phyloP scores from a whole-genome alignment of 2,113 vertebrate genomes.

The Oreochromis tanganicae region DNA sequence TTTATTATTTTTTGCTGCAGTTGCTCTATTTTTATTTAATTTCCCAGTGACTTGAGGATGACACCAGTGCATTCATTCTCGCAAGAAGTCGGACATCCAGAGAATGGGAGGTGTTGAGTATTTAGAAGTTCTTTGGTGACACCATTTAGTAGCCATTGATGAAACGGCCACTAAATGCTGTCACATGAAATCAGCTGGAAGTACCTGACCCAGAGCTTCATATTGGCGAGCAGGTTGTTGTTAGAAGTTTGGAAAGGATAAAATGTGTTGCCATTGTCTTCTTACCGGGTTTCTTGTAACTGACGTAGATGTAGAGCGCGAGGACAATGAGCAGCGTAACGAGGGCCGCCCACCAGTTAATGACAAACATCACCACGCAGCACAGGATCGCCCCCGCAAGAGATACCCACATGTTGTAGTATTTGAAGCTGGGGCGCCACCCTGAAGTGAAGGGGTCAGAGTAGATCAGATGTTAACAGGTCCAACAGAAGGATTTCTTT shows the following conservation, averaged over 20 bases:
- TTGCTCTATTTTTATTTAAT: background rate
- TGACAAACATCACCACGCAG: conserved; percentile 96
- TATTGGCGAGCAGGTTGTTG: background rate
- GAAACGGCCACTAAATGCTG: background rate
- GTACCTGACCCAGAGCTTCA: background rate
- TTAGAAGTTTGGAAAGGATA: background rate
- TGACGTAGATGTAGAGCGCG: conserved; percentile 94
- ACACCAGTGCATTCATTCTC: background rate
- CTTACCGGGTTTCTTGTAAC: conserved; percentile 95
- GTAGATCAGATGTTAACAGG: background rate
- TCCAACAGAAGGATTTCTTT: background rate
- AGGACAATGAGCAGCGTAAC: conserved; percentile 92
- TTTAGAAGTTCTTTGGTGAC: background rate
- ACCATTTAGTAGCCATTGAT: accelerated
- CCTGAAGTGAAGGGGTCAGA: conserved; percentile 65
- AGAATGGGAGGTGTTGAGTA: background rate
- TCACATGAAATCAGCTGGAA: background rate
- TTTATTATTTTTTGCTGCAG: accelerated
- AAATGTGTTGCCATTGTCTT: accelerated
- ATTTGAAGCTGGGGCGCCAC: conserved; percentile 96
- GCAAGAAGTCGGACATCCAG: accelerated
- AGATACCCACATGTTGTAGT: conserved; percentile 98
- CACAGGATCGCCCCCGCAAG: conserved; percentile 88
- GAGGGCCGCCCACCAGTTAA: conserved; percentile 96
- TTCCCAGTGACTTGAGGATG: background rate